Base-by-base conservation (phyloP, 2,797 vertebrate species). In the Gadopsis bispinosus region DNA sequence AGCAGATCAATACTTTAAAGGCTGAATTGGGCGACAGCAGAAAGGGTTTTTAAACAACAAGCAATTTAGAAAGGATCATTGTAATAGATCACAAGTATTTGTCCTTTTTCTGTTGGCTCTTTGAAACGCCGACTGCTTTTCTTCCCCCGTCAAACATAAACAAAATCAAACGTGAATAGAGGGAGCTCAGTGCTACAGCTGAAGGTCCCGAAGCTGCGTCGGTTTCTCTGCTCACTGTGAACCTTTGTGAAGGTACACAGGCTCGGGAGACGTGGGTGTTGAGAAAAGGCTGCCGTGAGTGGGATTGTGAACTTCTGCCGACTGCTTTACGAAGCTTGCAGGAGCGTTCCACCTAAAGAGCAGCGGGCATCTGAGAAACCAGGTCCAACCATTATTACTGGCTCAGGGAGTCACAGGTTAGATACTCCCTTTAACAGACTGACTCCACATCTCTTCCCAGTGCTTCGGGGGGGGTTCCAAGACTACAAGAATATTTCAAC, bases 281-380 rank as follows among this genome's bases (percentile, higher is more conserved):
- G 70, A 83, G 75, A 86, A 80, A 86, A 83, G 50, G 83, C 48
- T 81, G 73, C 70, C 29, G 79, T 86, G 88, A 84, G 91, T 80
- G 82, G 89, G 85, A 85, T 86, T 83, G 79, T 74, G 84, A 91
- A 89, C 88, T 89, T 93, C 80, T 89, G 83, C 79, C 55, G 56
- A 83, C 79, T 84, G 83, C 62, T 92, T 81, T 77, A 80, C 77
- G 78, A 80, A 86, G 78, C 88, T 83, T 79, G 77, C 66, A 19
- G 72, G 53, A 80, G 83, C 35, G 10, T 54, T 86, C 51, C 35
- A 59, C 68, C 81, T 82, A 62, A 80, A 90, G 64, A 88, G 79
- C 68, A 66, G 83, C 47, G 48, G 63, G 76, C 65, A 50, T 84
- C 50, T 0, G 7, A 74, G 75, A 77, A 87, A 83, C 45, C 70